Base-by-base conservation (phyloP, 2,797 vertebrate species). In the Coccyzus lansbergi region DNA sequence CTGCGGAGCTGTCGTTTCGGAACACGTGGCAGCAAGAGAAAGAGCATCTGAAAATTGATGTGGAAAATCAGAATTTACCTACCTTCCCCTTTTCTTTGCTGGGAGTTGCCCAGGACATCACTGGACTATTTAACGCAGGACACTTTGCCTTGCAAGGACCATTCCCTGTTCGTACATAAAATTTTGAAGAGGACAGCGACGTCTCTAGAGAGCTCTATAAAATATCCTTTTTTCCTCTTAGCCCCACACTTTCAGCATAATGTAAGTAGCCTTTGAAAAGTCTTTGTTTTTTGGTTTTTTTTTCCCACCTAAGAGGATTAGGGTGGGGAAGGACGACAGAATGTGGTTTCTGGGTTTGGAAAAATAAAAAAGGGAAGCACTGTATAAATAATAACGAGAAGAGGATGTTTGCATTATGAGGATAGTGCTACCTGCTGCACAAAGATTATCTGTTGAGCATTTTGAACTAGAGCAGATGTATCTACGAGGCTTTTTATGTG, bases 401-500 rank as follows among this genome's bases (percentile, higher is more conserved):
- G 63, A 74, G 29, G 51, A 53, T 77, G 48, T 76, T 72, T 86
- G 79, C 4, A 5, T 90, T 56, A 15, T 6, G 21, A 95, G 75
- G 74, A 51, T 83, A 51, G 83, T 72, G 80, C 93, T 94, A 58
- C 33, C 2, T 90, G 91, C 91, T 96, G 72, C 93, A 91, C 84
- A 78, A 83, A 78, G 46, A 12, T 76, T 82, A 84, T 53, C 89
- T 74, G 7, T 55, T 82, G 74, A 93, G 94, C 88, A 86, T 95
- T 95, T 94, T 92, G 82, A 92, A 88, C 58, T 90, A 91, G 25
- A 91, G 83, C 91, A 77, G 80, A 67, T 76, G 79, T 86, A 87
- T 84, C 90, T 91, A 90, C 75, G 42, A 83, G 88, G 94, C 96
- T 96, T 95, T 97, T 96, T 96, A 95, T 94, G 94, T 95, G 88